phyloP scores from a whole-genome alignment of 2,113 vertebrate genomes.

The Coturnix japonica region DNA sequence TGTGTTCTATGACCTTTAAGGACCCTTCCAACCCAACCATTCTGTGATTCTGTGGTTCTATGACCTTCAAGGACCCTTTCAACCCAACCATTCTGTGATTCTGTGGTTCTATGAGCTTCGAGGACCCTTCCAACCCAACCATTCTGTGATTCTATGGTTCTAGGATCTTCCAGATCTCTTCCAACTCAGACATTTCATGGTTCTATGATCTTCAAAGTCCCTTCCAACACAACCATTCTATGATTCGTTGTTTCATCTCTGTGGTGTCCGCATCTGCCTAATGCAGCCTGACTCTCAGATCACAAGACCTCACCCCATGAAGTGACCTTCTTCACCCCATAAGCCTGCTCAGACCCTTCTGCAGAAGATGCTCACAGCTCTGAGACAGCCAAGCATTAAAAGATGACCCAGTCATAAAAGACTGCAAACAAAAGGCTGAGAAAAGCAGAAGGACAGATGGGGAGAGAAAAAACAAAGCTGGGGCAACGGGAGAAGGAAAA shows the following conservation, averaged over 20 bases:
- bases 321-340: background rate
- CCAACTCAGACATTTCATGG: no score
- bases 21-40: no score
- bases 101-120: no score
- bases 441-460: background rate
- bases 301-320: background rate
- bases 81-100: background rate
- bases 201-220: background rate
- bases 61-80: no score
- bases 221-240: background rate
- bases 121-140: no score
- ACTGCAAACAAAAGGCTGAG: background rate
- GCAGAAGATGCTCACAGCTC: background rate
- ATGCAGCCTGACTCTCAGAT: background rate
- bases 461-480: background rate
- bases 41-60: no score
- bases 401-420: background rate
- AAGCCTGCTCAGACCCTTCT: background rate
- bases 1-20: no score
- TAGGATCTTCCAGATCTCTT: no score
- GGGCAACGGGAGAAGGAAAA: background rate
- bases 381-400: fast-evolving
- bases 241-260: background rate
- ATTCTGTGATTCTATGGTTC: no score
- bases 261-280: background rate